Conservation (phyloP, 2,888 invertebrate species). For the Lamellibrachia satsuma region DNA sequence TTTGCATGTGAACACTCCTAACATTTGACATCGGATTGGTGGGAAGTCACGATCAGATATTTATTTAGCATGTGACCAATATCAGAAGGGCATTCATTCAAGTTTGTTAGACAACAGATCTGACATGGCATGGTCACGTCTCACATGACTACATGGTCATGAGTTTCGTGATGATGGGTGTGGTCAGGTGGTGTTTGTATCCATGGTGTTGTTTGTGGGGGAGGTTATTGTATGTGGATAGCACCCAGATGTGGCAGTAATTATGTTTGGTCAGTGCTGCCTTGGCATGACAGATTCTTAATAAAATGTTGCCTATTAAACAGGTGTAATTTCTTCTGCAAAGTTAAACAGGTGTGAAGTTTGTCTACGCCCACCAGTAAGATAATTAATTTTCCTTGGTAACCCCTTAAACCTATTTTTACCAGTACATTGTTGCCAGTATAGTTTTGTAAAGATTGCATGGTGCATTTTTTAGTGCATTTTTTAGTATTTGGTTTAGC, state of each 20-base stretch:
- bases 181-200: neutral
- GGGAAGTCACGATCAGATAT: neutral
- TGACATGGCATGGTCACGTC: neutral
- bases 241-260: neutral
- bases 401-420: too few species aligned
- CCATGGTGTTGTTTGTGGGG: neutral
- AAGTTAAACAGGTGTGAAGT: too few species aligned
- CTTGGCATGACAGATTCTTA: neutral
- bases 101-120: neutral
- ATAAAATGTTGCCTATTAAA: neutral
- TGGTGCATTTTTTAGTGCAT: neutral
- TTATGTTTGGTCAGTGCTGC: neutral
- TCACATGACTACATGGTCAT: neutral
- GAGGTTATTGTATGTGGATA: neutral
- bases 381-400: too few species aligned
- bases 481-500: neutral
- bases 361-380: too few species aligned
- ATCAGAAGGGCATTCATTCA: neutral
- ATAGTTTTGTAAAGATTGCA: too few species aligned
- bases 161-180: neutral
- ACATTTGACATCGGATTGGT: neutral
- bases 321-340: too few species aligned
- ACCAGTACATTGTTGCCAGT: too few species aligned
- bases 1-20: neutral
- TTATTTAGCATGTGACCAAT: neutral